Conservation (phyloP, 2,113 vertebrate genomes). For the Rafetus swinhoei region DNA sequence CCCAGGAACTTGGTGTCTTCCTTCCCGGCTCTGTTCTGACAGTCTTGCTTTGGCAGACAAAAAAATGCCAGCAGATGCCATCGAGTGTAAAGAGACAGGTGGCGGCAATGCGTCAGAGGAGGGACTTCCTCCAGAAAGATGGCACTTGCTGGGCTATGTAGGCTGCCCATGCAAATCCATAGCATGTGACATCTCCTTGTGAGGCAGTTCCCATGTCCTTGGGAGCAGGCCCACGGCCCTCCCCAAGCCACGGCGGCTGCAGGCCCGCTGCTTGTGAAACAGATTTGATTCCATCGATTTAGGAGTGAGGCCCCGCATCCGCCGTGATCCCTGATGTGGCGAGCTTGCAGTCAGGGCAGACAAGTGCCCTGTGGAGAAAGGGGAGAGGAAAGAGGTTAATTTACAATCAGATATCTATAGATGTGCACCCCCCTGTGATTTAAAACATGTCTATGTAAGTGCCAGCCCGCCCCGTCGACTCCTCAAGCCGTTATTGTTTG, state of each 20-base stretch:
- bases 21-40: constrained; percentile 40
- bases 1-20: constrained; percentile 42
- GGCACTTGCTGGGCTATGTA: constrained; percentile 64
- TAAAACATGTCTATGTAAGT: constrained; percentile 10
- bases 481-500: neutral
- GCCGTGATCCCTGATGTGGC: neutral
- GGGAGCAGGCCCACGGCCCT: constrained; percentile 29
- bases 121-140: constrained; percentile 76
- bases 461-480: neutral
- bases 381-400: neutral
- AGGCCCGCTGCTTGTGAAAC: neutral
- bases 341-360: neutral
- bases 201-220: constrained; percentile 52
- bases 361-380: neutral
- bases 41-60: constrained; percentile 74
- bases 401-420: neutral
- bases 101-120: constrained; percentile 75
- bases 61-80: constrained; percentile 78
- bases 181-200: constrained; percentile 56
- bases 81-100: constrained; percentile 75
- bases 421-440: neutral
- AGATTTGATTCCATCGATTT: fast-evolving
- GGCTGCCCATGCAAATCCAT: constrained; percentile 69
- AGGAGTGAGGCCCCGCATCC: fast-evolving
- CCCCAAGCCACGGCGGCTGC: neutral